These are phyloP conservation scores for Myotis findleyi DNA, from an alignment of 2,797 vertebrate species.

Conservation along the genomic window DNA sequence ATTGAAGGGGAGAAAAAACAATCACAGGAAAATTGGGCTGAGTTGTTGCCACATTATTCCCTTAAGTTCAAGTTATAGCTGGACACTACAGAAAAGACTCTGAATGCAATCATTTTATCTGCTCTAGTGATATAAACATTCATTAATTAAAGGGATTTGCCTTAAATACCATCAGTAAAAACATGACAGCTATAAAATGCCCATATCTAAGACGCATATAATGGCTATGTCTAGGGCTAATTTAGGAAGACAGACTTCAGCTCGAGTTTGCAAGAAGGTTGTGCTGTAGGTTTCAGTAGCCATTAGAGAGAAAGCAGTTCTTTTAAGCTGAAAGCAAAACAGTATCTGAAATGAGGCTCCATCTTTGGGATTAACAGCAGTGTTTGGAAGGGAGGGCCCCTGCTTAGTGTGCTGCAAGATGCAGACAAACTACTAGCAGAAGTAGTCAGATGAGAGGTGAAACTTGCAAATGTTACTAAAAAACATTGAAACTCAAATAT, in stretches of 20 bases:
- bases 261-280: background rate
- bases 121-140: background rate
- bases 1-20: background rate
- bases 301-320: background rate
- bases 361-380: background rate
- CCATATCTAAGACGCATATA: background rate
- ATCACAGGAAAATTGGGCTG: background rate
- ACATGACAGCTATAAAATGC: background rate
- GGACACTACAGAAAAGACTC: background rate
- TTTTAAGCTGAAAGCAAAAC: background rate
- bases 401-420: background rate
- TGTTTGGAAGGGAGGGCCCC: background rate
- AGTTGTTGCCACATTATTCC: background rate
- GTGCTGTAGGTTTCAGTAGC: background rate
- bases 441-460: background rate
- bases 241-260: slow-evolving; percentile 1
- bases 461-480: background rate
- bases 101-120: background rate
- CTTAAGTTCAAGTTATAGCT: slow-evolving; percentile 14
- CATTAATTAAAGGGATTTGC: slow-evolving; percentile 13
- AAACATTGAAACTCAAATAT: background rate
- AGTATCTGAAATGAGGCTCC: background rate
- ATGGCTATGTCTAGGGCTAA: background rate
- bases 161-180: slow-evolving; percentile 42
- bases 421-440: background rate